phyloP scores from a whole-genome alignment of 1,140 invertebrate genomes.

The Cepaea nemoralis region DNA sequence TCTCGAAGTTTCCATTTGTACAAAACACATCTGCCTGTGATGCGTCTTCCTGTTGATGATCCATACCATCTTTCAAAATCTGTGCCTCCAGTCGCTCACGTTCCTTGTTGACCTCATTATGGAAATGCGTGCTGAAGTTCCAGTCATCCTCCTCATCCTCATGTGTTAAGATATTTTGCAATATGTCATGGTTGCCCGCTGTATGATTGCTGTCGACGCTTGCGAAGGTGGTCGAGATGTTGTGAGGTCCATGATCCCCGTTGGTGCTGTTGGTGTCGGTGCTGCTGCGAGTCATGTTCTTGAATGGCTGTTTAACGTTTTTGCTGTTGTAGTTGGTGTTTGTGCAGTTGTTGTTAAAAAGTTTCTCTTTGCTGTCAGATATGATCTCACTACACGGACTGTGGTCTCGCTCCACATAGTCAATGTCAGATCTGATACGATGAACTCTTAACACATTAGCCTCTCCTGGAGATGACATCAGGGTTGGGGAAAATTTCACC shows the following conservation, averaged over 20 bases:
- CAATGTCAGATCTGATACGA: conserved; percentile 28
- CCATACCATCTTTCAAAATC: conserved; percentile 16
- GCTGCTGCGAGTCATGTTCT: not conserved
- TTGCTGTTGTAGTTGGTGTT: conserved; percentile 18
- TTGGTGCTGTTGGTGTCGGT: not conserved
- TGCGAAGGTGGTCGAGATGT: not conserved
- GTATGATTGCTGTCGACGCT: not conserved
- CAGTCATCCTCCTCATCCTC: conserved; percentile 32
- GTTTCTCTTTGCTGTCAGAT: conserved; percentile 8
- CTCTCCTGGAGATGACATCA: conserved; percentile 18
- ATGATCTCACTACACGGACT: conserved; percentile 11
- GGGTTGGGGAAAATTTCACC: conserved; percentile 31
- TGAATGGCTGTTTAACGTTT: not conserved
- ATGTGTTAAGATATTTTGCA: not conserved
- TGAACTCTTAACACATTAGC: conserved; percentile 32
- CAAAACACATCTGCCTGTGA: not conserved
- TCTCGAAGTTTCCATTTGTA: not conserved
- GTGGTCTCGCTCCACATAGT: conserved; percentile 27
- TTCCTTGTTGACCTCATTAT: conserved; percentile 21
- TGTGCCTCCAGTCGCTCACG: conserved; percentile 27
- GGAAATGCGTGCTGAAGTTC: conserved; percentile 31
- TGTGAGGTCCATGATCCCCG: not conserved
- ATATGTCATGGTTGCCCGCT: not conserved
- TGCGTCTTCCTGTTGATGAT: not conserved
- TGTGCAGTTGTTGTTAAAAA: conserved; percentile 8